Conservation (phyloP, 2,113 vertebrate genomes). For the Triplophysa rosa region DNA sequence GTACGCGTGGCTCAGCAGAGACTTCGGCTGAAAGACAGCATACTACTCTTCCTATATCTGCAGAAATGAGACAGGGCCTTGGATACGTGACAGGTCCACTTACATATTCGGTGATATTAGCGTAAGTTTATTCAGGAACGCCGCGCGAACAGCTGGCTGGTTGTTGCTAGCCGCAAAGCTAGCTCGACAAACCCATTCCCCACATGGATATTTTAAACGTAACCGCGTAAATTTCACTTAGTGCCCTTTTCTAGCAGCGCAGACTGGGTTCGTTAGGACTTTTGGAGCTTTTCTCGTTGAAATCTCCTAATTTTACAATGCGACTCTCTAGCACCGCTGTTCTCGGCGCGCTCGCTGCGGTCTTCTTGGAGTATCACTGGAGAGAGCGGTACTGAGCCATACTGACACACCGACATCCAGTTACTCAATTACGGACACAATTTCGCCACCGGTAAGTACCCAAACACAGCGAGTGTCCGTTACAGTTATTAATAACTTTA, state of each 20-base stretch:
- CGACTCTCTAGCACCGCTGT: slow-evolving; percentile 19
- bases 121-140: slow-evolving; percentile 13
- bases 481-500: slow-evolving; percentile 13
- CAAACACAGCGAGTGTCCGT: neutral
- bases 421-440: neutral
- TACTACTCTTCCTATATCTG: neutral
- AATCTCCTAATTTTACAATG: slow-evolving; percentile 9
- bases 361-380: slow-evolving; percentile 32
- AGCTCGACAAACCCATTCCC: slow-evolving; percentile 25
- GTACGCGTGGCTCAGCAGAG: slow-evolving; percentile 14
- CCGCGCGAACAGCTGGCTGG: slow-evolving; percentile 48
- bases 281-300: neutral
- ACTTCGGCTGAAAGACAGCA: neutral
- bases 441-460: slow-evolving; percentile 24
- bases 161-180: slow-evolving; percentile 42
- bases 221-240: neutral
- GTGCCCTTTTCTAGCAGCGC: neutral
- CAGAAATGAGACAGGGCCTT: neutral
- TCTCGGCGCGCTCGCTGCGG: slow-evolving; percentile 31
- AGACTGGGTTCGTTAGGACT: neutral
- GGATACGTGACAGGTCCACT: neutral
- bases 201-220: slow-evolving; percentile 17
- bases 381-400: slow-evolving; percentile 28
- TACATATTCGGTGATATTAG: neutral
- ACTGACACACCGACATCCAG: neutral